phyloP scores from a whole-genome alignment of 2,797 vertebrate genomes.

The Urosaurus nigricauda region DNA sequence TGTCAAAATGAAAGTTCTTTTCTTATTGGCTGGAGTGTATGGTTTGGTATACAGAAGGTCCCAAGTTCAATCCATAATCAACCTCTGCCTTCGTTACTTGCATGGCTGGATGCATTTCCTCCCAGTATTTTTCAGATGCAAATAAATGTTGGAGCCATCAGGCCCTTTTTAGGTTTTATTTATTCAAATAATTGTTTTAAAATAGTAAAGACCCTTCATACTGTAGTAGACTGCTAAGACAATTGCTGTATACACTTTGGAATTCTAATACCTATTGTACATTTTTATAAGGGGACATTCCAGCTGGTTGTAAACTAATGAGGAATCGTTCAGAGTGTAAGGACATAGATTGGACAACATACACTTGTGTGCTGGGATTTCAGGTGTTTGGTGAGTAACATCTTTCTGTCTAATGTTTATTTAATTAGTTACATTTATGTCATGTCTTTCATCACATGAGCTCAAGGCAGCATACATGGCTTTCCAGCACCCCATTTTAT shows the following conservation, averaged over 20 bases:
- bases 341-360: slow-evolving; percentile 96
- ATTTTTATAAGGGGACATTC: slow-evolving; percentile 89
- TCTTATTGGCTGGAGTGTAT: not conserved
- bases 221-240: not conserved
- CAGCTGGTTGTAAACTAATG: slow-evolving; percentile 93
- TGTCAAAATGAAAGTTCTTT: too few species aligned
- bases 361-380: slow-evolving; percentile 96
- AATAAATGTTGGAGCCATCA: not conserved
- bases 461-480: not conserved
- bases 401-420: slow-evolving; percentile 33
- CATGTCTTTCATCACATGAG: not conserved
- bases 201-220: not conserved
- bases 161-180: not conserved
- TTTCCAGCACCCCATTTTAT: not conserved
- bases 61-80: not conserved
- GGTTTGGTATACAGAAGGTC: not conserved
- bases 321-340: slow-evolving; percentile 97
- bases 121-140: not conserved
- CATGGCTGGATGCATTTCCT: too few species aligned
- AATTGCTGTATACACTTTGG: not conserved
- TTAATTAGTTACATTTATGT: not conserved
- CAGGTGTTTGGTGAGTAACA: slow-evolving; percentile 93
- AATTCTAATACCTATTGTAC: slow-evolving; percentile 1
- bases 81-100: too few species aligned
- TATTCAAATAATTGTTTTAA: not conserved